Conservation (phyloP, 2,113 vertebrate species). For the Pangasianodon gigas region DNA sequence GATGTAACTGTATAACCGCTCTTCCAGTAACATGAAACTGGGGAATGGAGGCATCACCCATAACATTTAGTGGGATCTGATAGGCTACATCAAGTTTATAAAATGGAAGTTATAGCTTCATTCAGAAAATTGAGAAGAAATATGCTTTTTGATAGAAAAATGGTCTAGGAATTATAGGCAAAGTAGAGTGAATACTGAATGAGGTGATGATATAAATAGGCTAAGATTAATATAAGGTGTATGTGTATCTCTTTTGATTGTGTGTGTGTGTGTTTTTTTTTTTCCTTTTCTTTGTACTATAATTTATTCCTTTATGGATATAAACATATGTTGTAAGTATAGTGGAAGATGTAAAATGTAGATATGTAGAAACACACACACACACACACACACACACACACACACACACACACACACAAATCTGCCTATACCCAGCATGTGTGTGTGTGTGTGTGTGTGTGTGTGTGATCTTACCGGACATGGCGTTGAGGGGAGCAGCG, state of each 20-base stretch:
- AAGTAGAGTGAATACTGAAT: neutral
- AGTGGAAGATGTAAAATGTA: too few relatives aligned
- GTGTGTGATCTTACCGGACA: slow-evolving; percentile 77
- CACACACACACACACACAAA: too few relatives aligned
- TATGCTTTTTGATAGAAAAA: neutral
- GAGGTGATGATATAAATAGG: neutral
- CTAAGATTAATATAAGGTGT: neutral
- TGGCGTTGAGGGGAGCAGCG: slow-evolving; percentile 78
- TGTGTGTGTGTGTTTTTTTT: neutral
- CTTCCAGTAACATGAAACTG: neutral
- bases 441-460: neutral
- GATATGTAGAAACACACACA: too few relatives aligned
- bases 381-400: too few relatives aligned
- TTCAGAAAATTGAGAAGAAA: neutral
- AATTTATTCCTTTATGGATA: neutral
- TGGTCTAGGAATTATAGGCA: neutral
- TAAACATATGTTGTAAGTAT: neutral
- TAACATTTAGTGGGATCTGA: neutral
- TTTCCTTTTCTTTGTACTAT: neutral
- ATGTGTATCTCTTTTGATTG: neutral
- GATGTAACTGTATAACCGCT: neutral
- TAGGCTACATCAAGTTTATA: neutral
- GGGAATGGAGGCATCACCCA: neutral
- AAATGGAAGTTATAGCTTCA: neutral
- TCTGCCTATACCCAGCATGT: neutral